Conservation (phyloP, 2,113 vertebrate species). For the Balaenoptera acutorostrata region DNA sequence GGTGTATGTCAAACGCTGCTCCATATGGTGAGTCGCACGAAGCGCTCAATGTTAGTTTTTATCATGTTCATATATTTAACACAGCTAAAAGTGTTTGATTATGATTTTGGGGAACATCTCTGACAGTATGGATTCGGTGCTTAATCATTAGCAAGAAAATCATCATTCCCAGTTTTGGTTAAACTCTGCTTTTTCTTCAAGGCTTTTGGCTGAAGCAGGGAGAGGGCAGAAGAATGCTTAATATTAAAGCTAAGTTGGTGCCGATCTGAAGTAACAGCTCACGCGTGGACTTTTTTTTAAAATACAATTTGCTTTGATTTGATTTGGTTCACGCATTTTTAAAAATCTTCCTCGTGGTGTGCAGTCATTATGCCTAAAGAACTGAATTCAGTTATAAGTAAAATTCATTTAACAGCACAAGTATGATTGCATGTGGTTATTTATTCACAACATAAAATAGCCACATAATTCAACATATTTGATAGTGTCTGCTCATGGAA, state of each 20-base stretch:
- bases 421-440: constrained; percentile 48
- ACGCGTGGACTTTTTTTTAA: not conserved
- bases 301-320: constrained; percentile 59
- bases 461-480: constrained; percentile 53
- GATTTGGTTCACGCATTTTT: constrained; percentile 67
- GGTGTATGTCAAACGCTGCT: not conserved
- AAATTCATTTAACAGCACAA: constrained; percentile 56
- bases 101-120: not conserved
- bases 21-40: fast-evolving
- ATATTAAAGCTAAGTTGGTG: constrained; percentile 21
- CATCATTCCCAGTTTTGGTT: not conserved
- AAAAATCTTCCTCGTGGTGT: constrained; percentile 50
- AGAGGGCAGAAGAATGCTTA: not conserved
- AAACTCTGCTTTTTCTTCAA: not conserved
- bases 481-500: constrained; percentile 1
- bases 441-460: constrained; percentile 63
- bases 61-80: not conserved
- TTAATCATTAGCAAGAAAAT: not conserved
- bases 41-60: not conserved
- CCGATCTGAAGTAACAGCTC: constrained; percentile 39
- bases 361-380: constrained; percentile 63
- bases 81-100: not conserved
- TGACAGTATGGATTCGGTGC: not conserved
- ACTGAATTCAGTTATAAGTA: constrained; percentile 57
- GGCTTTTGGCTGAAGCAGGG: not conserved